phyloP scores from a whole-genome alignment of 2,888 invertebrate genomes.

The Tenthredo mesomela region DNA sequence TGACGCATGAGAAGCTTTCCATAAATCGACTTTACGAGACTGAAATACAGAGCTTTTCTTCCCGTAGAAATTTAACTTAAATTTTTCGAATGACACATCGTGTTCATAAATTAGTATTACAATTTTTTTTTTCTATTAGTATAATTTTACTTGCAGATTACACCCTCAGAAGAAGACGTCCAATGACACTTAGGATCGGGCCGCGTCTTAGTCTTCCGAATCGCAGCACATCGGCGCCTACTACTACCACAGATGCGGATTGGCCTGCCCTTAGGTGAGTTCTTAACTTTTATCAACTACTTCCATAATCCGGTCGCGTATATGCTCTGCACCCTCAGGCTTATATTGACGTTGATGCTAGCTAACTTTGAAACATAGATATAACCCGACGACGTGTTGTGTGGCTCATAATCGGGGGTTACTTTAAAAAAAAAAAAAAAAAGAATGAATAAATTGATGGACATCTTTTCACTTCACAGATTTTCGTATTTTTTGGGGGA shows the following conservation, averaged over 20 bases:
- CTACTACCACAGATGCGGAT: conserved; percentile 77
- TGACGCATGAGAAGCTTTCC: background rate
- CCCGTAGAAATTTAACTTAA: background rate
- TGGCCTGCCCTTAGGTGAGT: conserved; percentile 78
- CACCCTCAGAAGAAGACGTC: conserved; percentile 78
- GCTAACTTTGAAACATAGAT: conserved; percentile 26
- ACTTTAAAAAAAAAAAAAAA: background rate
- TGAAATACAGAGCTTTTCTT: background rate
- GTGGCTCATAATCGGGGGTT: background rate
- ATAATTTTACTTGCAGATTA: conserved; percentile 75
- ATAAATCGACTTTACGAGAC: background rate
- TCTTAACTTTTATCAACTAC: conserved; percentile 42
- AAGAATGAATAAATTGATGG: background rate
- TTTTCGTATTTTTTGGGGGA: background rate
- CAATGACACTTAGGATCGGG: conserved; percentile 79
- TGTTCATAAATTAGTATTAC: background rate
- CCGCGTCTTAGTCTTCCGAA: conserved; percentile 79
- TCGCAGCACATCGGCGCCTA: conserved; percentile 78
- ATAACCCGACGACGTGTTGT: background rate
- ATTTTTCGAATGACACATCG: background rate
- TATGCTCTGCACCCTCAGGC: conserved; percentile 18
- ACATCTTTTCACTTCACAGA: background rate
- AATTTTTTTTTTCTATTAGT: background rate
- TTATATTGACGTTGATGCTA: conserved; percentile 35
- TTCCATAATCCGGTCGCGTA: conserved; percentile 43